Base-by-base conservation (phyloP, 2,797 vertebrate genomes). In the Enteromius afrohamiltoni region DNA sequence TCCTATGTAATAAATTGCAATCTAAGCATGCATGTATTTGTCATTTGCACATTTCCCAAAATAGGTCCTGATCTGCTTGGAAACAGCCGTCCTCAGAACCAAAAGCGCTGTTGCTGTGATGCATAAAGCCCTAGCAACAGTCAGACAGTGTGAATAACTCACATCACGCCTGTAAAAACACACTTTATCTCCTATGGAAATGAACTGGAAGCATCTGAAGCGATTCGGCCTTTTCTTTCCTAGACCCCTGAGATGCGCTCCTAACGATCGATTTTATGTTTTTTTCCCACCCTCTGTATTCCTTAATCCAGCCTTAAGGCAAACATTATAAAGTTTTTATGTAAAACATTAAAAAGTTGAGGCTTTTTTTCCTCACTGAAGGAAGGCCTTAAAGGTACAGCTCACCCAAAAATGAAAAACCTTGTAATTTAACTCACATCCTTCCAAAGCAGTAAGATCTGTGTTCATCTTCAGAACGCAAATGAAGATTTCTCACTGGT, bases 261-360 rank as follows among this genome's bases (percentile, higher is more conserved):
- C 23, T 83, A 83, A 83, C 26, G 62, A 83, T 77, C 34, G 19
- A 77, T 69, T 83, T 77, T 34, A 83, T 83, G 81, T 26, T 31
- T 77, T 81, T 73, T 29, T 11, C 29, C 73, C 74, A 31, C 49
- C 13, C 64, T 79, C 60, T 34, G 14, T 55, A 77, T 68, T 76
- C 62, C 74, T 75, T 76, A 75, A 76, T 82, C 60, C 47, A 77
- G 47, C 62, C 62, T 69, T n/a, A 68, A 55, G 81, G 81, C 64
- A 83, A 77, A 77, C 73, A 77, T 75, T 68, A 68, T 77, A 45
- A 77, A 68, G 62, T 65, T 82, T 80, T 75, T 40, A 83, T 77
- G 73, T 51, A 55, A 78, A 78, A 78, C 76, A 31, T 47, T 65
- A 78, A 78, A 26, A 60, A 75, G 19, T 23, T 75, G 71, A 73